These are phyloP conservation scores for Holothuria glaberrima DNA, from an alignment of 35 echinoderm and acorn worm species.

Conservation along the genomic window DNA sequence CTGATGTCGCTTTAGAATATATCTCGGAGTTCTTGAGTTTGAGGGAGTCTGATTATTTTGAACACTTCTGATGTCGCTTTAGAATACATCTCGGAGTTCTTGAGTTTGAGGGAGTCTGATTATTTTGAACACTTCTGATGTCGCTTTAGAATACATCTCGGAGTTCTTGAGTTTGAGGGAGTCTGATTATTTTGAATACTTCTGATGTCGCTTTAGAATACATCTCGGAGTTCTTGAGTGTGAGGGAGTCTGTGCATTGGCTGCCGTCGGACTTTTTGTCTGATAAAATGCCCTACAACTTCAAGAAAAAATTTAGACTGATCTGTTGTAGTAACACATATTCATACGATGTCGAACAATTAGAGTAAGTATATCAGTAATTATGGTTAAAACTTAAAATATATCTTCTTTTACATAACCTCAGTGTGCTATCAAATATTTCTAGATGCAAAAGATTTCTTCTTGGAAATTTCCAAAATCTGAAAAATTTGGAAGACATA, in stretches of 20 bases:
- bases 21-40: background rate
- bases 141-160: no score
- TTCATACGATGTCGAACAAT: conserved; percentile 29
- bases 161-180: background rate
- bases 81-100: background rate
- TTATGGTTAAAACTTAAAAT: background rate
- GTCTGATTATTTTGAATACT: background rate
- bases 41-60: background rate
- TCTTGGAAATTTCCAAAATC: no score
- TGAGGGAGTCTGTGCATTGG: background rate
- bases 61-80: no score
- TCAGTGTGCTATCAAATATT: no score
- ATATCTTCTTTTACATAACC: no score
- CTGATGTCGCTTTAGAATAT: no score
- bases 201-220: no score
- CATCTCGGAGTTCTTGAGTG: background rate
- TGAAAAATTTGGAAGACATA: no score
- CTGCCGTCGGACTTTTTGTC: no score
- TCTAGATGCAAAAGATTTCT: no score
- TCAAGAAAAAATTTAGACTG: conserved; percentile 44
- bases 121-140: no score
- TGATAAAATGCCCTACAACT: conserved; percentile 25
- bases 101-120: background rate
- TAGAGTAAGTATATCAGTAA: conserved; percentile 33
- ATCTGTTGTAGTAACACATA: conserved; percentile 29